These are phyloP conservation scores for Trichonephila inaurata DNA, from an alignment of 1,140 invertebrate genomes.

Conservation along the genomic window DNA sequence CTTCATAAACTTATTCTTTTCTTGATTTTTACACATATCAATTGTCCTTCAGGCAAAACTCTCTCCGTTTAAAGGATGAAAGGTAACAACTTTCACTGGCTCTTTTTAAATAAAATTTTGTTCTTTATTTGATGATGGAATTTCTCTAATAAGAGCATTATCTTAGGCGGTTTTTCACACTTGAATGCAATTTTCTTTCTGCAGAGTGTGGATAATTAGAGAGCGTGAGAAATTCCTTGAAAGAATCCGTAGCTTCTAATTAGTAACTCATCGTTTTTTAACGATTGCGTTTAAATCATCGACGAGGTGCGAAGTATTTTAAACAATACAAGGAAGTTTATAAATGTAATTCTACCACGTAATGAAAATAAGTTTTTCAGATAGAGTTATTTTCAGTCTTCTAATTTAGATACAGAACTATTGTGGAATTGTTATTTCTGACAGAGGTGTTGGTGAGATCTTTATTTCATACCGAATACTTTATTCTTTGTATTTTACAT, in stretches of 20 bases:
- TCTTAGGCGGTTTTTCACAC: neutral
- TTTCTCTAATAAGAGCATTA: constrained; percentile 1
- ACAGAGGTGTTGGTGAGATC: too few species aligned
- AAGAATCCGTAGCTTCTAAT: constrained; percentile 19
- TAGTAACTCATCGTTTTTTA: constrained; percentile 1
- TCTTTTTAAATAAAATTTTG: neutral
- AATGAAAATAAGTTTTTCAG: neutral
- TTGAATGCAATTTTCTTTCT: constrained; percentile 10
- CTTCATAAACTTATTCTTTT: neutral
- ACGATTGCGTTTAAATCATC: constrained; percentile 9
- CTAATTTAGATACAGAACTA: neutral
- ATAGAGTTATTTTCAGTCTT: neutral
- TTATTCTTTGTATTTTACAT: too few species aligned
- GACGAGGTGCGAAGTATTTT: neutral
- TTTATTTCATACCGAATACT: too few species aligned
- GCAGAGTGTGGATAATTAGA: constrained; percentile 16
- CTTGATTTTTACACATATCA: constrained; percentile 1
- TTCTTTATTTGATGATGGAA: neutral
- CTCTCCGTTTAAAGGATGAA: constrained; percentile 5
- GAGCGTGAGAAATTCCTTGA: neutral
- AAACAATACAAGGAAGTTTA: neutral
- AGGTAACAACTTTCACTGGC: neutral
- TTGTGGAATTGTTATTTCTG: neutral
- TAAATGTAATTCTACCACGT: neutral
- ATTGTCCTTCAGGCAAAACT: neutral